A percentile compares a stretch with the other conserved stretches of the same genome.
Evolutionary conservation across 1,140 invertebrate species (phyloP).

Genomic region (Ctenoplectra terminalis): DNA sequence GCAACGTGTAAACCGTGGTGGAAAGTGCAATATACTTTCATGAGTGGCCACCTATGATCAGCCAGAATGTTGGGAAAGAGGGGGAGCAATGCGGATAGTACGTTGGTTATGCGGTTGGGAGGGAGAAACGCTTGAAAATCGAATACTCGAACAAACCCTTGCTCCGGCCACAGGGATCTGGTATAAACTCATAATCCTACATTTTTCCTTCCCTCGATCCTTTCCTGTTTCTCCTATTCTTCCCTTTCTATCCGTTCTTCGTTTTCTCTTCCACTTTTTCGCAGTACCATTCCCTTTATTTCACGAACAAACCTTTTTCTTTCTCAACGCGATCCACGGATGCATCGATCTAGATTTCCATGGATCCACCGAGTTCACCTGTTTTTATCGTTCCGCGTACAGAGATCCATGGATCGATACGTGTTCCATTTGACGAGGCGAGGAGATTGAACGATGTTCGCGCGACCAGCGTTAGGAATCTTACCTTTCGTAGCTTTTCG

Average conservation of each 20-base stretch:
- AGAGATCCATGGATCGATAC: constrained; percentile 48
- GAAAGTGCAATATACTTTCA: constrained; percentile 81
- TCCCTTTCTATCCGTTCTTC: background rate
- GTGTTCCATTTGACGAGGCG: constrained; percentile 30
- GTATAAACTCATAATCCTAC: constrained; percentile 69
- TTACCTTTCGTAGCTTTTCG: background rate
- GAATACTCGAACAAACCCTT: constrained; percentile 69
- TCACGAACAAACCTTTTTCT: background rate
- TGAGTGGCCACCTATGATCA: constrained; percentile 71
- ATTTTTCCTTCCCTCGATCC: constrained; percentile 51
- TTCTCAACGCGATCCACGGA: background rate
- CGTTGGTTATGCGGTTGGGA: constrained; percentile 53
- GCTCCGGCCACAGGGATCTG: constrained; percentile 50
- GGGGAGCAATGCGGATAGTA: constrained; percentile 51
- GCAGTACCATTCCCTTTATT: background rate
- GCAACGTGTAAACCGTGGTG: constrained; percentile 77
- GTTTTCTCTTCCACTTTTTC: background rate
- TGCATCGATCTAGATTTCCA: background rate
- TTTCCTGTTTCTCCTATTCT: constrained; percentile 14
- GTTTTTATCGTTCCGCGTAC: background rate
- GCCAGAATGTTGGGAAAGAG: constrained; percentile 19
- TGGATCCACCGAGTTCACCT: background rate
- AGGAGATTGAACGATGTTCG: constrained; percentile 51
- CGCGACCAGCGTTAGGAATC: background rate
- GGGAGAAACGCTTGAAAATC: constrained; percentile 64